Evolutionary conservation across 2,888 invertebrate genomes (phyloP).

Genomic region (Scrobipalpa costella): DNA sequence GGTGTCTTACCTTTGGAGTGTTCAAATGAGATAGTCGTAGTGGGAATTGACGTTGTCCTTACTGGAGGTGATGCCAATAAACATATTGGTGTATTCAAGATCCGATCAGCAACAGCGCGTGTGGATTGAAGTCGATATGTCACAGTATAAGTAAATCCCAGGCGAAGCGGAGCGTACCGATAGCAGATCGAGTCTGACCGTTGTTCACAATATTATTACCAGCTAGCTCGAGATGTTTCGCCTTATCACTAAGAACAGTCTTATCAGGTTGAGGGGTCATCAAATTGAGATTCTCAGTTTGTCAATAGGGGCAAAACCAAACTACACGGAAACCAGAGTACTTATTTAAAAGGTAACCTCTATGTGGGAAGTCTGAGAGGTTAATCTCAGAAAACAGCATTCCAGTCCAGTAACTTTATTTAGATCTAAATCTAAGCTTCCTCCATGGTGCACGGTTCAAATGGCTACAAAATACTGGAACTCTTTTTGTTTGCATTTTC

Average conservation of each 20-base stretch:
- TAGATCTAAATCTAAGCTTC: no score
- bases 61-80: slow-evolving; percentile 76
- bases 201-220: slow-evolving; percentile 5
- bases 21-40: slow-evolving; percentile 79
- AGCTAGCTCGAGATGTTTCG: neutral
- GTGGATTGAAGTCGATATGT: neutral
- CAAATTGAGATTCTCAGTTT: slow-evolving; percentile 3
- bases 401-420: no score
- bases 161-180: neutral
- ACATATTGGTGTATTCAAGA: slow-evolving; percentile 62
- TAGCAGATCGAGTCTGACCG: neutral
- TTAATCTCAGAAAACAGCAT: no score
- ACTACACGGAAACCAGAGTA: slow-evolving; percentile 1
- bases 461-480: no score
- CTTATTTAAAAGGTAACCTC: no score
- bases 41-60: slow-evolving; percentile 77
- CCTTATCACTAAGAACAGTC: neutral
- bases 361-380: no score
- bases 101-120: slow-evolving; percentile 2
- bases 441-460: no score
- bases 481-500: no score
- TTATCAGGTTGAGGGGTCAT: neutral
- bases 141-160: neutral
- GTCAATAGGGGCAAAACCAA: neutral
- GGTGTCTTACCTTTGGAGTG: slow-evolving; percentile 57